phyloP scores from a whole-genome alignment of 2,888 invertebrate genomes.

The Microplitis deprimator region DNA sequence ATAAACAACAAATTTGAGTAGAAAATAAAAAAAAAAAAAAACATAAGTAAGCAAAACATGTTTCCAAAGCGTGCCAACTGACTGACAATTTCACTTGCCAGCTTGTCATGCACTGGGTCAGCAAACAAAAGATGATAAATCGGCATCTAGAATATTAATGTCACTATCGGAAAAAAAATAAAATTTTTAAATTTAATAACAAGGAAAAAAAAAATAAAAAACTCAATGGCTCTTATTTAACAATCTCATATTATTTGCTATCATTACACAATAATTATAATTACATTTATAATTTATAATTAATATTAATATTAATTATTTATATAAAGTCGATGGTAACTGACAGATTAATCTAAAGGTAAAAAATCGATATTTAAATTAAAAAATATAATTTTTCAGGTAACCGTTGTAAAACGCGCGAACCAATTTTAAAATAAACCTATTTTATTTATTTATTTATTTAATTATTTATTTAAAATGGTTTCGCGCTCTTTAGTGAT shows the following conservation, averaged over 20 bases:
- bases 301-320: neutral
- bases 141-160: neutral
- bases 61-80: neutral
- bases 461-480: neutral
- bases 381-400: conserved; percentile 46
- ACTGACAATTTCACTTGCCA: neutral
- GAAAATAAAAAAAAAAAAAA: neutral
- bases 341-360: neutral
- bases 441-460: conserved; percentile 5
- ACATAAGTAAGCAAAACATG: neutral
- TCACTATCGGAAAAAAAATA: neutral
- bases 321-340: neutral
- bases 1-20: too few species aligned
- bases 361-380: conserved; percentile 31
- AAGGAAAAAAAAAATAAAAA: neutral
- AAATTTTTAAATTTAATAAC: neutral
- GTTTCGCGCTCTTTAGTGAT: conserved; percentile 24
- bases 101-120: neutral
- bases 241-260: neutral
- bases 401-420: conserved; percentile 51
- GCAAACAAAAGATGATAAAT: neutral
- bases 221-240: neutral
- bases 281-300: neutral
- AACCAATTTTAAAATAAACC: conserved; percentile 13
- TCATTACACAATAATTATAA: neutral